These are phyloP conservation scores for Synergus japonicus DNA, from an alignment of 2,888 invertebrate genomes.

Conservation along the genomic window DNA sequence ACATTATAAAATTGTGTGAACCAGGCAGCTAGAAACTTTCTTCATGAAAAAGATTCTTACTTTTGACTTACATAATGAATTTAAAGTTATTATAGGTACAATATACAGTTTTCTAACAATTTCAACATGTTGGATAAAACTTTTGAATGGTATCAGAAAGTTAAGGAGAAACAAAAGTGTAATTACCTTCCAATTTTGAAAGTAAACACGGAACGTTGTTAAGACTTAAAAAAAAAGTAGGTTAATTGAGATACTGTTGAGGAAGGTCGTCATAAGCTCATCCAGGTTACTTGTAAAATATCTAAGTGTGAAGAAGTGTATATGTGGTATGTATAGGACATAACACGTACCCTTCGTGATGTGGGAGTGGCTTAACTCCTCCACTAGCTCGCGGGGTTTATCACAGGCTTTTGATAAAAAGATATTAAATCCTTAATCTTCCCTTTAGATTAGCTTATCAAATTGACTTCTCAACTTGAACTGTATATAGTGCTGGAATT, in stretches of 20 bases:
- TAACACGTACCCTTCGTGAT: neutral
- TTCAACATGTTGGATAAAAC: neutral
- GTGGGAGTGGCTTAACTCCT: neutral
- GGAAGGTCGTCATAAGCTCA: constrained; percentile 28
- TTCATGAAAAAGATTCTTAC: neutral
- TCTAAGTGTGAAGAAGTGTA: neutral
- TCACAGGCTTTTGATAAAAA: constrained; percentile 6
- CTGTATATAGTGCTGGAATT: neutral
- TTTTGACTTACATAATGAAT: neutral
- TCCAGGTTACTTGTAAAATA: constrained; percentile 36
- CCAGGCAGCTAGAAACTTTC: too few species aligned
- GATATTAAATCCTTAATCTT: constrained; percentile 18
- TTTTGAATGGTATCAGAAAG: neutral
- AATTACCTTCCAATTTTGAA: neutral
- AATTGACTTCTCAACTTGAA: constrained; percentile 3
- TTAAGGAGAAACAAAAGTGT: neutral
- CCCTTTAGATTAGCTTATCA: neutral
- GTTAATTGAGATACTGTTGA: constrained; percentile 27
- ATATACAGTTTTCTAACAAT: neutral
- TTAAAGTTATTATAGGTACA: neutral
- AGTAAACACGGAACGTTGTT: neutral
- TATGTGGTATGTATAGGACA: constrained; percentile 6
- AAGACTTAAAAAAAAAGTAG: constrained; percentile 28
- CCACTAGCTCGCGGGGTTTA: neutral
- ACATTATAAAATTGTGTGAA: neutral